Evolutionary conservation across 2,797 vertebrate species (phyloP), one percentile per base, ranked within the genome.

Genomic region (Pampus argenteus): DNA sequence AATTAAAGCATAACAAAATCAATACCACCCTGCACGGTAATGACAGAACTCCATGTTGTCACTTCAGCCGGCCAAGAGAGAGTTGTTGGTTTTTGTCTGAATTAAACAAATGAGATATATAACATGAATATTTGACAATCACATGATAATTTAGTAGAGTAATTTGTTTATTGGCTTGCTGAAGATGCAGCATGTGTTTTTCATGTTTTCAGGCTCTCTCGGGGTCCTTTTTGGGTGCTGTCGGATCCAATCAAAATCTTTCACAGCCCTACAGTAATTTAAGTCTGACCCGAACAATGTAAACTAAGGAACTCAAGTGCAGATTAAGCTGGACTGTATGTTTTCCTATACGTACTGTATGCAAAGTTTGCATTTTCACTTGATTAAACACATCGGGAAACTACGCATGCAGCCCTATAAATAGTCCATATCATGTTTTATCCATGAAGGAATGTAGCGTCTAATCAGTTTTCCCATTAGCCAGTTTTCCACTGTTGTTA

Each of bases 391-490:
- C 61, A 47, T 28, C 59, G 20, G 11, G 14, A 57, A 68, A 50
- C 20, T 50, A 3, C 9, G 13, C 47, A 60, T 0, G 1, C 64
- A 15, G 17, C 1, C 38, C 17, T 34, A 75, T 57, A 63, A 69
- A 86, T 80, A 83, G 56, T 70, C 73, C 26, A 31, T 78, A 81
- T 88, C 63, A 74, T 81, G 44, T 73, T 84, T 82, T 83, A 81
- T 74, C 80, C 69, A 75, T 85, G 81, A 68, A 76, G 86, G 83
- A 85, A 82, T 87, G 67, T 51, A 34, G 57, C 47, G 9, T 86
- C 81, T 86, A 75, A 89, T 90, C 88, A 85, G 82, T 52, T 70
- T 55, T 13, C 20, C 75, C 76, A 70, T 90, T 88, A 89, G 68
- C 61, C 76, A 59, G 42, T 88, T 83, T 86, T 88, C 83, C 84